A percentile compares a stretch with the other conserved stretches of the same genome.
These are phyloP conservation scores for Pomatostomus ruficeps DNA, from an alignment of 2,113 vertebrate genomes.

Conservation along the genomic window DNA sequence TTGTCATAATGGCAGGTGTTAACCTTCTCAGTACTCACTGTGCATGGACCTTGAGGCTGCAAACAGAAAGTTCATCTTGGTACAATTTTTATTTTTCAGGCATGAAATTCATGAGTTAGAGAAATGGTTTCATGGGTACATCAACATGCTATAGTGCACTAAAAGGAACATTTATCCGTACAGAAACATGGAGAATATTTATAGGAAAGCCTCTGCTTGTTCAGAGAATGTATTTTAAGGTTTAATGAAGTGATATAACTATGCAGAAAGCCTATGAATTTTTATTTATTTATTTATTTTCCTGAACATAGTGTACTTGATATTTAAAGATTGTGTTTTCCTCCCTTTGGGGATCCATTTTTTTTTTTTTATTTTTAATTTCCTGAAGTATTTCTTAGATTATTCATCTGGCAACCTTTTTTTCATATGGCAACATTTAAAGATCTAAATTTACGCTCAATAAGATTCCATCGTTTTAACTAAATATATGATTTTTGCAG, in stretches of 20 bases:
- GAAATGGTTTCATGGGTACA: neutral
- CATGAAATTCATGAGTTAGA: neutral
- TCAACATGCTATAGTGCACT: neutral
- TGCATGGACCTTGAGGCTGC: neutral
- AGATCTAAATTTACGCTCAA: neutral
- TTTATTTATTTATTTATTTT: neutral
- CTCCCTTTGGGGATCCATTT: neutral
- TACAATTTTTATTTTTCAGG: neutral
- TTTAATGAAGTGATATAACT: neutral
- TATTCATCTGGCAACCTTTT: neutral
- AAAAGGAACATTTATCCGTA: neutral
- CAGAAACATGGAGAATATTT: neutral
- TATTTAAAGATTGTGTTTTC: neutral
- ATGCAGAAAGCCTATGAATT: neutral
- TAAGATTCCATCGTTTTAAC: neutral
- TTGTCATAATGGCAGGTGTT: neutral
- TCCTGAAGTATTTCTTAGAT: neutral
- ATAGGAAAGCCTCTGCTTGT: neutral
- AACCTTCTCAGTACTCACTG: neutral
- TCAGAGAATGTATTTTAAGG: neutral
- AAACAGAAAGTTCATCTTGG: neutral
- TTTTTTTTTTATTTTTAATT: neutral
- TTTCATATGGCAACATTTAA: neutral
- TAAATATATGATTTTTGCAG: neutral
- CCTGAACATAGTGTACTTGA: neutral